Evolutionary conservation across 2,113 vertebrate species (phyloP), one percentile per base, ranked within the genome.

Genomic region (Chloropsis hardwickii): DNA sequence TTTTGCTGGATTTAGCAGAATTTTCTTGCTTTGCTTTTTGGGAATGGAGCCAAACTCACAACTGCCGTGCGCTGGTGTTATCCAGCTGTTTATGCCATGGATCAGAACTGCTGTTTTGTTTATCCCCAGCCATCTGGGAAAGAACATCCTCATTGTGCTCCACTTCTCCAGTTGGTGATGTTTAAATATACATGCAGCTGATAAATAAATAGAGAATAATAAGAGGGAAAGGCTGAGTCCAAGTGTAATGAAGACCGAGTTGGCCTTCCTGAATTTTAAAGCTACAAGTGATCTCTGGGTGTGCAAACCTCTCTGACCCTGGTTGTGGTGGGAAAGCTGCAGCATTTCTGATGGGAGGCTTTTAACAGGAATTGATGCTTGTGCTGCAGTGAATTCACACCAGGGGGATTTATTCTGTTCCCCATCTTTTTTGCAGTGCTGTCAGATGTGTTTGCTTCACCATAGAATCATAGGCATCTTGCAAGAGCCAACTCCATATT

Each of bases 41-140:
- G 51, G 51, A 69, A 60, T 27, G 23, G 19, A 67, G 67, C 78
- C 86, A 89, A 71, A 74, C 58, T 51, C 58, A 29, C 19, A 81
- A 90, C n/a, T 78, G 61, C 76, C 18, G 2, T 44, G 47, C 65
- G 31, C 48, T 64, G 76, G 9, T 7, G 35, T 90, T 58, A 44
- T n/a, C 64, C 86, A 81, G 64, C 40, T 89, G 40, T 93, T 95
- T 96, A 80, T 51, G 24, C 19, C 31, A 25, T 39, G 72, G 60
- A 84, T 95, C 85, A 78, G n/a, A 95, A 86, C 71, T 88, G 44
- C 47, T 69, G 56, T 64, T 91, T 72, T 76, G 60, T 90, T 93
- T 94, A 92, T 89, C 64, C 60, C 20, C 35, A 40, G 47, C 42
- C 64, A 56, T 77, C 53, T 84, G 66, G 80, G 77, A 73, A 91